These are phyloP conservation scores for Drosophila tanythrix DNA, from an alignment of 2,888 invertebrate genomes.

Conservation along the genomic window DNA sequence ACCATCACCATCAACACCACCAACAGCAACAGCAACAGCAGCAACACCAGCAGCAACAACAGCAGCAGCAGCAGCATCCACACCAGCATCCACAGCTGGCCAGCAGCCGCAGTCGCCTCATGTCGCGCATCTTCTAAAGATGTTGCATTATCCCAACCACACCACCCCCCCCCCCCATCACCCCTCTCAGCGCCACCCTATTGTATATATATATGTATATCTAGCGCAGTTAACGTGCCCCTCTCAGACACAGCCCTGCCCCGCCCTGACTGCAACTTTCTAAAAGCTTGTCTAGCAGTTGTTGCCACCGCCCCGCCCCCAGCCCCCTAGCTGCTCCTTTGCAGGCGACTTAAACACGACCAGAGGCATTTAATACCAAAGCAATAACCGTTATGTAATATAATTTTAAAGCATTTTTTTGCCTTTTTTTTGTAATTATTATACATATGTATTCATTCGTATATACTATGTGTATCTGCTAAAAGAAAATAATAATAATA, in stretches of 20 bases:
- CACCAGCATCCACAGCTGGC: constrained; percentile 66
- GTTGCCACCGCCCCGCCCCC: constrained; percentile 2
- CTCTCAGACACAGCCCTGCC: constrained; percentile 16
- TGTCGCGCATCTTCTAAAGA: constrained; percentile 85
- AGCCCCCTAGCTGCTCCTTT: constrained; percentile 48
- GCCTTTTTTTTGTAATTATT: constrained; percentile 38
- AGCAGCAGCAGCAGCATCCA: constrained; percentile 41
- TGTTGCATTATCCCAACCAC: constrained; percentile 35
- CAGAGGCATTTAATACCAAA: constrained; percentile 85
- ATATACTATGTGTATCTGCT: constrained; percentile 39
- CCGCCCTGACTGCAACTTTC: constrained; percentile 49
- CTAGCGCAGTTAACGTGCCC: constrained; percentile 29
- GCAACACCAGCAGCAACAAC: constrained; percentile 38
- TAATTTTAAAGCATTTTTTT: constrained; percentile 71
- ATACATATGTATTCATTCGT: constrained; percentile 13
- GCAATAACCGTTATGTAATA: constrained; percentile 82
- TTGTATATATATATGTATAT: constrained; percentile 42
- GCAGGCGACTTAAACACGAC: constrained; percentile 69
- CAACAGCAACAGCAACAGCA: constrained; percentile 46
- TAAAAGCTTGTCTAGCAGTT: constrained; percentile 42
- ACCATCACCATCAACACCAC: constrained; percentile 37
- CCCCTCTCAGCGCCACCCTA: background rate
- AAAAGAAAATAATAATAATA: constrained; percentile 23
- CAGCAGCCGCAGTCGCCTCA: constrained; percentile 82
- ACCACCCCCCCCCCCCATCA: background rate